These are phyloP conservation scores for human (Homo sapiens) DNA, from an alignment of 2,113 vertebrate genomes.

Conservation along the genomic window DNA sequence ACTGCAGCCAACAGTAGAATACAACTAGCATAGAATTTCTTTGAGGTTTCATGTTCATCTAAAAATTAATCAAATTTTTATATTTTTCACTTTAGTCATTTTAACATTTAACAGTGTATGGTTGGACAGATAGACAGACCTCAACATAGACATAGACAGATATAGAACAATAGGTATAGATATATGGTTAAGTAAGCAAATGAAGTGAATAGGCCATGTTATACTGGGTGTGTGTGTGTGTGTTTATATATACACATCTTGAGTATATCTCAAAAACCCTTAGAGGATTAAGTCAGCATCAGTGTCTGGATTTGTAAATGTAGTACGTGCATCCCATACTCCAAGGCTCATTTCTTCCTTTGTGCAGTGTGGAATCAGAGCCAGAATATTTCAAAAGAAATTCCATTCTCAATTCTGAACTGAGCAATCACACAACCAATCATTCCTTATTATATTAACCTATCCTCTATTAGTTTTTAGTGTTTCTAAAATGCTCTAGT, in stretches of 20 bases:
- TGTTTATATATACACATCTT: neutral
- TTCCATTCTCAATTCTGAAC: neutral
- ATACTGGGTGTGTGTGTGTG: no score
- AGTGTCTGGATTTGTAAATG: neutral
- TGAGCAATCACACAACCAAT: neutral
- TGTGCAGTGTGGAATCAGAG: neutral
- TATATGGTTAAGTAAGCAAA: neutral
- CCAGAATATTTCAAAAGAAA: neutral
- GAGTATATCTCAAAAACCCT: neutral
- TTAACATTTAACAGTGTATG: neutral
- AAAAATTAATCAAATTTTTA: neutral
- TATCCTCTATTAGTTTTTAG: neutral
- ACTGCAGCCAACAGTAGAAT: neutral
- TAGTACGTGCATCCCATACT: rapidly evolving
- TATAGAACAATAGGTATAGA: neutral
- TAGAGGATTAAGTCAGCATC: neutral
- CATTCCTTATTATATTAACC: no score
- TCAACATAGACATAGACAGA: no score
- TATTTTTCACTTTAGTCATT: neutral
- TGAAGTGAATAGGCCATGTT: neutral
- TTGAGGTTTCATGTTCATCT: neutral
- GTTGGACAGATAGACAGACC: neutral
- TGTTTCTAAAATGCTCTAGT: neutral
- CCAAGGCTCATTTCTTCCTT: neutral
- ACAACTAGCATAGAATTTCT: neutral